These are phyloP conservation scores for Aldabrachelys gigantea DNA, from an alignment of 2,113 vertebrate genomes.

Conservation along the genomic window DNA sequence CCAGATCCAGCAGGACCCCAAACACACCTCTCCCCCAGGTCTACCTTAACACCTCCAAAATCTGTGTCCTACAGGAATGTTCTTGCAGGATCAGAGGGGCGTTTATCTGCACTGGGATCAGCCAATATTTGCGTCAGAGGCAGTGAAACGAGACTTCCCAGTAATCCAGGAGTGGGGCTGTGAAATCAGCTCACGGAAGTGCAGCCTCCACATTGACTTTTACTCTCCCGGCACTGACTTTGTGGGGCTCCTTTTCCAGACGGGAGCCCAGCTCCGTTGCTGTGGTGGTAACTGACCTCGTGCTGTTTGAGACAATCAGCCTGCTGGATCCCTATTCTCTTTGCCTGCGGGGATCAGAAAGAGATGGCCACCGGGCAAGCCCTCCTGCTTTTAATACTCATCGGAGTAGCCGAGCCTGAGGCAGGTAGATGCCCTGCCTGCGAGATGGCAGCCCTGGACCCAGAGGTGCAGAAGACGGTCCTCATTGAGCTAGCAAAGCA, in stretches of 20 bases:
- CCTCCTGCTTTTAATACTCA: slow-evolving; percentile 31
- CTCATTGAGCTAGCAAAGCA: slow-evolving; percentile 87
- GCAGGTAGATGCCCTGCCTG: slow-evolving; percentile 74
- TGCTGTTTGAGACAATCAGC: accelerated
- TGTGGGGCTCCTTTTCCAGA: neutral
- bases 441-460: slow-evolving; percentile 70
- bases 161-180: neutral
- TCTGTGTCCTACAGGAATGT: neutral
- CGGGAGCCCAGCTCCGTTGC: neutral
- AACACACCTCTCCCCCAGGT: neutral
- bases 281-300: accelerated
- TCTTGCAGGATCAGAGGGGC: neutral
- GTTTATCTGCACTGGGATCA: slow-evolving; percentile 40
- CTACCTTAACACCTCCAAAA: neutral
- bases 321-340: accelerated
- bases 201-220: accelerated
- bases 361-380: neutral
- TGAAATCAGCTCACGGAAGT: accelerated
- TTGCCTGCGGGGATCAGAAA: neutral
- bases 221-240: neutral
- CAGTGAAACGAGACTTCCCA: neutral
- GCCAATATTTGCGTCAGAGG: slow-evolving; percentile 59
- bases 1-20: neutral
- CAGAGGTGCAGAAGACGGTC: slow-evolving; percentile 74
- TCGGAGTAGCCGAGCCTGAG: accelerated